Percentiles rank a stretch among this genome's conserved stretches.
These are phyloP conservation scores for Corvus cornix DNA, from an alignment of 2,113 vertebrate genomes.

Conservation along the genomic window DNA sequence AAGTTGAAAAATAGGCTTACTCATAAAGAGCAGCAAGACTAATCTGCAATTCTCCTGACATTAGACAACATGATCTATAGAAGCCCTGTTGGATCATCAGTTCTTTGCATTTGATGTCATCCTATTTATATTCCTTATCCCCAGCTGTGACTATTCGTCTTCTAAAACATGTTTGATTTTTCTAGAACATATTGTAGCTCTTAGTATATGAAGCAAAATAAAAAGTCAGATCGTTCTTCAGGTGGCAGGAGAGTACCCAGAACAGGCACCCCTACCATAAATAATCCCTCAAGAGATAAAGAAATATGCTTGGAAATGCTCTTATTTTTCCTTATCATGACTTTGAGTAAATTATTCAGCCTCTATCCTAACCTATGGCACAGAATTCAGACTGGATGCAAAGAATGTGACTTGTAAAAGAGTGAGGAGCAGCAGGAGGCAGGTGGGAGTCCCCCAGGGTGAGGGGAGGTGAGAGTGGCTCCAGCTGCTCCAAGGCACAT, in stretches of 20 bases:
- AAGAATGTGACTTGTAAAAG: background rate
- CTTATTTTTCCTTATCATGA: background rate
- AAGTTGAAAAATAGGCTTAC: constrained; percentile 65
- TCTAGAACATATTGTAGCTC: background rate
- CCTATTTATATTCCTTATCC: constrained; percentile 60
- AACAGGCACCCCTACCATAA: background rate
- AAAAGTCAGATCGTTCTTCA: constrained; percentile 27
- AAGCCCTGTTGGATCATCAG: constrained; percentile 56
- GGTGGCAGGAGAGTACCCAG: background rate
- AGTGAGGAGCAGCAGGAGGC: background rate
- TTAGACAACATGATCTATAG: constrained; percentile 55
- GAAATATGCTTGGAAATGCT: background rate
- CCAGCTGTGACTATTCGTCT: constrained; percentile 56
- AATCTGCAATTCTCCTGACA: constrained; percentile 64
- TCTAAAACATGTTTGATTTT: constrained; percentile 45
- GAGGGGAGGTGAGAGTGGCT: rapidly evolving
- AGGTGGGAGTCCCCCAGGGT: background rate
- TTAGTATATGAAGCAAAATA: background rate
- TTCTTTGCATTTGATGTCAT: constrained; percentile 58
- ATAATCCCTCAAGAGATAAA: background rate
- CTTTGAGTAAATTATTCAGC: background rate
- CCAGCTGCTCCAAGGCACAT: background rate
- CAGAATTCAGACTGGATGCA: background rate
- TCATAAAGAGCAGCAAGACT: constrained; percentile 44
- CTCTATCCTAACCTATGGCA: background rate